phyloP scores from a whole-genome alignment of 2,888 invertebrate species.

The Sinelater perroti region DNA sequence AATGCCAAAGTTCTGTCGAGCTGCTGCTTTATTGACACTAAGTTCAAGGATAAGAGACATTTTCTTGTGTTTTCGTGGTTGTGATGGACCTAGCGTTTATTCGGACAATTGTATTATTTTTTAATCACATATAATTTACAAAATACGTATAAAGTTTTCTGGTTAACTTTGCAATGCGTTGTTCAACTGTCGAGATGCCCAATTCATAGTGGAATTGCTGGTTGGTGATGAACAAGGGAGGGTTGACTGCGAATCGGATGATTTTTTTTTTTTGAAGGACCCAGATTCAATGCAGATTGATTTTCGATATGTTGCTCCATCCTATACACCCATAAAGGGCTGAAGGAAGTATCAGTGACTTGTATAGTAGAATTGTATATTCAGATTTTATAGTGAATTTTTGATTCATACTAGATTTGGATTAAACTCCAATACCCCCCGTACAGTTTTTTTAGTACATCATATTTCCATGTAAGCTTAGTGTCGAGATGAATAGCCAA shows the following conservation, averaged over 20 bases:
- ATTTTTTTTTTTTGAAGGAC: conserved; percentile 15
- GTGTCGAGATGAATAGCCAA: conserved; percentile 1
- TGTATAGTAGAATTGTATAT: not conserved
- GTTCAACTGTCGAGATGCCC: conserved; percentile 1
- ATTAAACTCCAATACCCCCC: not conserved
- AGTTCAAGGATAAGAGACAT: too few relatives aligned
- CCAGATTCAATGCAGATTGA: not conserved
- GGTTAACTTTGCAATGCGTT: conserved; percentile 1
- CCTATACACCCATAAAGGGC: conserved; percentile 3
- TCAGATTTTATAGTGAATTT: not conserved
- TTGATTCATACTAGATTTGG: conserved; percentile 2
- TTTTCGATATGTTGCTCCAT: conserved; percentile 10
- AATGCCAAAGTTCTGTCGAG: too few relatives aligned
- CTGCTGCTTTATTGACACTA: too few relatives aligned
- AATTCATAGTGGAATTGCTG: not conserved
- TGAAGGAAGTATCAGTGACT: conserved; percentile 3
- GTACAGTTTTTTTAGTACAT: conserved; percentile 1
- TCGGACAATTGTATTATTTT: too few relatives aligned
- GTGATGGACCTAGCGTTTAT: too few relatives aligned
- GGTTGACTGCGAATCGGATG: not conserved
- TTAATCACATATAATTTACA: not conserved
- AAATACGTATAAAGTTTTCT: not conserved
- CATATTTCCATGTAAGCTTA: not conserved
- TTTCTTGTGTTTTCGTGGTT: too few relatives aligned
- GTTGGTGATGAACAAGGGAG: conserved; percentile 1